Evolutionary conservation across 2,888 invertebrate species (phyloP).

Genomic region (Acleris laterana): DNA sequence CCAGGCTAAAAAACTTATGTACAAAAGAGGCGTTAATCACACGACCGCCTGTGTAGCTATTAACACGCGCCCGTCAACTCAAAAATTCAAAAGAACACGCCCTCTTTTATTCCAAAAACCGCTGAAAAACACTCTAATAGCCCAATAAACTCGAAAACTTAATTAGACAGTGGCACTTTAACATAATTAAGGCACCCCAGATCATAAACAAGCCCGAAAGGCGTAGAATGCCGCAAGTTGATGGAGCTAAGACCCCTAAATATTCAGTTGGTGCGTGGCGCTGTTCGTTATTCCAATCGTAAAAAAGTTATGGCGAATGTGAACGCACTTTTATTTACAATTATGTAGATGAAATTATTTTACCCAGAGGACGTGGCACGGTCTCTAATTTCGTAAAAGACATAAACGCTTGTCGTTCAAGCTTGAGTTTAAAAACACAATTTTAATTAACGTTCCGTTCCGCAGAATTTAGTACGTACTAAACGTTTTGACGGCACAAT

Average conservation of each 20-base stretch:
- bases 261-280: slow-evolving; percentile 42
- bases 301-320: slow-evolving; percentile 40
- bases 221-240: slow-evolving; percentile 40
- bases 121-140: slow-evolving; percentile 37
- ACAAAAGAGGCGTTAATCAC: slow-evolving; percentile 20
- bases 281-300: slow-evolving; percentile 45
- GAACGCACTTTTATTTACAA: slow-evolving; percentile 27
- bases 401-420: background rate
- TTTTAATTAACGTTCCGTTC: background rate
- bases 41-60: slow-evolving; percentile 3
- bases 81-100: slow-evolving; percentile 7
- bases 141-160: slow-evolving; percentile 41
- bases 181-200: slow-evolving; percentile 55
- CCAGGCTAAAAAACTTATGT: background rate
- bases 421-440: background rate
- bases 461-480: too few relatives aligned
- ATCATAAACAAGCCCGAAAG: slow-evolving; percentile 58
- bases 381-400: background rate
- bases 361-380: slow-evolving; percentile 7
- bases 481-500: too few relatives aligned
- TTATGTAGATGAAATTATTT: slow-evolving; percentile 28
- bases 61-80: slow-evolving; percentile 21
- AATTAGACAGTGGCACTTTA: slow-evolving; percentile 48
- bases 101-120: slow-evolving; percentile 26
- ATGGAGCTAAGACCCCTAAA: slow-evolving; percentile 41